Conservation (phyloP, 2,888 invertebrate species). For the Cephus sareptanus region DNA sequence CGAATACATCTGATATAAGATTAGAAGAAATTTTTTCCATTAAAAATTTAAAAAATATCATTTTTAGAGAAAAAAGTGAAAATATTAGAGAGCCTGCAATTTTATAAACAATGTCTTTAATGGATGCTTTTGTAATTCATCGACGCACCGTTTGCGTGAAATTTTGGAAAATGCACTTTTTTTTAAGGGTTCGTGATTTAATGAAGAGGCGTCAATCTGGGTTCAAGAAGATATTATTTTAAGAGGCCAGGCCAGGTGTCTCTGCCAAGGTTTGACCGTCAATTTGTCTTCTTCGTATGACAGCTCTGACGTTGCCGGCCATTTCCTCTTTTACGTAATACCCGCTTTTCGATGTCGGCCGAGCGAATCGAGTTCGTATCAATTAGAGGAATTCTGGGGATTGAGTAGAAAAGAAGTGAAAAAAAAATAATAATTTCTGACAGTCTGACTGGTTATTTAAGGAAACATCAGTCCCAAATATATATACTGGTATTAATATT, state of each 20-base stretch:
- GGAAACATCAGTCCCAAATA: background rate
- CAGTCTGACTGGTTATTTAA: background rate
- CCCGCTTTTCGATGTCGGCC: background rate
- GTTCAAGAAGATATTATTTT: conserved; percentile 35
- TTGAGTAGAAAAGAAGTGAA: background rate
- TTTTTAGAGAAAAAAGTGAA: background rate
- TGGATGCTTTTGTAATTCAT: no score
- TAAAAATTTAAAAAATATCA: background rate
- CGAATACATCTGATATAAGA: background rate
- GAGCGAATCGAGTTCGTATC: conserved; percentile 13
- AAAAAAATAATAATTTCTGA: background rate
- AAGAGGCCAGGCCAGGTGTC: conserved; percentile 22
- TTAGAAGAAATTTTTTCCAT: background rate
- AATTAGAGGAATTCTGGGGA: conserved; percentile 13
- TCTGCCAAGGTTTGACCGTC: conserved; percentile 36
- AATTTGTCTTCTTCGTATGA: conserved; percentile 30
- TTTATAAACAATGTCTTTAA: no score
- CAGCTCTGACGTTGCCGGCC: conserved; percentile 22
- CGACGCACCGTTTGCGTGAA: no score
- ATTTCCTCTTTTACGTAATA: conserved; percentile 26
- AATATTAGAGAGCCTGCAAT: no score
- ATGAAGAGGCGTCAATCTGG: background rate
- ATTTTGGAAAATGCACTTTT: background rate
- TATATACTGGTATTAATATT: background rate
- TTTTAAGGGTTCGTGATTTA: background rate